Evolutionary conservation across 2,797 vertebrate species (phyloP).

Genomic region (Gallinago solitaria): DNA sequence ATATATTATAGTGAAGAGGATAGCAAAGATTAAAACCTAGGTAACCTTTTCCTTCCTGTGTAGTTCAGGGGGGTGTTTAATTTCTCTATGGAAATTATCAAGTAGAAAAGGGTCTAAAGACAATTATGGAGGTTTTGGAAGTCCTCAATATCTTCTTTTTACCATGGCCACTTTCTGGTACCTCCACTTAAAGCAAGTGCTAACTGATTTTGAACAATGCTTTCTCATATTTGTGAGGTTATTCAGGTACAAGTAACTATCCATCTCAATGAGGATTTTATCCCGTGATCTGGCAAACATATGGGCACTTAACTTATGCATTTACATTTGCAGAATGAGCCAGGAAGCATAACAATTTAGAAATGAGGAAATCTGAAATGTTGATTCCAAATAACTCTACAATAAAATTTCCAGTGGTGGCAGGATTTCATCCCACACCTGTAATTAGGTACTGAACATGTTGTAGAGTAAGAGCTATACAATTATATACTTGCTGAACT

Average conservation of each 20-base stretch:
- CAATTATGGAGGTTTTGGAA: not conserved
- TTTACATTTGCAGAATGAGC: constrained; percentile 42
- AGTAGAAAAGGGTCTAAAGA: not conserved
- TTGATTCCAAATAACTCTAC: constrained; percentile 20
- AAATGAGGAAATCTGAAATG: constrained; percentile 20
- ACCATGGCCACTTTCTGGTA: not conserved
- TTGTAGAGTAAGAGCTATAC: not conserved
- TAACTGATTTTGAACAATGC: not conserved
- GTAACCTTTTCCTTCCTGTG: not conserved
- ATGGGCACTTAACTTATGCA: not conserved
- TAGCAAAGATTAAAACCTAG: not conserved
- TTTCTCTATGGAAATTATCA: not conserved
- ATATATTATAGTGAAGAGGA: not conserved
- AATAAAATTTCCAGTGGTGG: constrained; percentile 9
- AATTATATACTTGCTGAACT: not conserved
- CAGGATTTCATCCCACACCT: not conserved
- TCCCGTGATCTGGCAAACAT: not conserved
- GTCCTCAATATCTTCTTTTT: not conserved
- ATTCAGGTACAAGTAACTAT: constrained; percentile 3
- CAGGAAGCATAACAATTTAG: constrained; percentile 2
- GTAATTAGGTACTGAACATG: not conserved
- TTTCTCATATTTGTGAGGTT: not conserved
- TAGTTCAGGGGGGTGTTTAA: not conserved
- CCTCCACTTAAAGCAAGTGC: not conserved
- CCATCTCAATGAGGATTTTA: not conserved